Base-by-base conservation (phyloP, 2,797 vertebrate genomes). In the Gymnodraco acuticeps region DNA sequence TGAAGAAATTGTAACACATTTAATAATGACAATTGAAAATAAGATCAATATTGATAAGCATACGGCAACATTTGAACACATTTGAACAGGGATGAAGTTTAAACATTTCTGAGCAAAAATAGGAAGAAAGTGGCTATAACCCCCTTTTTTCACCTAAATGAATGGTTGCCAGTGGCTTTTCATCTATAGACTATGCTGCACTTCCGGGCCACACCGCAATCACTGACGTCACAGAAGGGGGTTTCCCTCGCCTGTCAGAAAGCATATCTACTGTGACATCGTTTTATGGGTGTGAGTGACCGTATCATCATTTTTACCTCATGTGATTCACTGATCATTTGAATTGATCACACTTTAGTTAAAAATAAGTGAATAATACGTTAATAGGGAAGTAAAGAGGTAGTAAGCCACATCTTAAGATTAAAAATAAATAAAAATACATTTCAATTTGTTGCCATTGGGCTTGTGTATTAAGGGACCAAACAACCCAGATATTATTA, bases 151-250 rank as follows among this genome's bases (percentile, higher is more conserved):
- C 48, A 20, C n/a, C 14, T 4, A 48, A 33, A 2, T 41, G 16
- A 20, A 52, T 43, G 5, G n/a, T 20, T 20, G 7, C 5, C 3
- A 7, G 16, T 51, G 12, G 2, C 5, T 20, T 52, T 63, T 46
- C n/a, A 23, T 53, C 14, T 41, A n/a, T 14, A 62, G 8, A 38
- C 33, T 38, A 51, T 48, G 13, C 43, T 31, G 20, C 15, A 42
- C 12, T 48, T 50, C 20, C 14, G 8, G 8, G 47, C 45, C 62
- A 70, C 81, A 80, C 70, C 70, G 53, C 2, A 31, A 60, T 55
- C 20, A 20, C 42, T 73, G 72, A 80, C 4, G 41, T 76, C 77
- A 73, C 13, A 41, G 15, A 53, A 70, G 47, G 60, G 48, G 38
- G 46, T 77, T 67, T 48, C 5, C 16, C 5, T 61, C 27, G 67